phyloP scores from a whole-genome alignment of 2,888 invertebrate genomes.

The Eilema griseolum region DNA sequence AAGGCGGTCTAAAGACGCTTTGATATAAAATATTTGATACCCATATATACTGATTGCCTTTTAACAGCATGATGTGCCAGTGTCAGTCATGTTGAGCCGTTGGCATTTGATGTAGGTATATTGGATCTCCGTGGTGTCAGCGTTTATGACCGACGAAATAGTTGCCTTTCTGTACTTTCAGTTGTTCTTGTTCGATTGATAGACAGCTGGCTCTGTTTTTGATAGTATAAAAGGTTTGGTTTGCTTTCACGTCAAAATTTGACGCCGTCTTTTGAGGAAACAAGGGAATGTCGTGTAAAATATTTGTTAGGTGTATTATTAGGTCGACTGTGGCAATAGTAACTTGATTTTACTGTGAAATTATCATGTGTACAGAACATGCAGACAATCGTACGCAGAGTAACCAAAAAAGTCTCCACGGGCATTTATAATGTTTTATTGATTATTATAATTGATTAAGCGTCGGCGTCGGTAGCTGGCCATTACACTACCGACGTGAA shows the following conservation, averaged over 20 bases:
- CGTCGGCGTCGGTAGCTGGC: no score
- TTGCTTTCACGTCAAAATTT: neutral
- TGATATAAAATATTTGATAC: constrained; percentile 21
- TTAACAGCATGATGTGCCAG: constrained; percentile 27
- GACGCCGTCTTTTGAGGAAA: neutral
- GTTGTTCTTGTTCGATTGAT: constrained; percentile 24
- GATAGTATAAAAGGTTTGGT: constrained; percentile 13
- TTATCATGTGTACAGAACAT: neutral
- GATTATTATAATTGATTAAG: no score
- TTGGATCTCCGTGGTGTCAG: constrained; percentile 26
- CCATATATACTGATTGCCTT: constrained; percentile 25
- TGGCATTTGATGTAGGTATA: constrained; percentile 37
- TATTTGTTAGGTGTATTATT: neutral
- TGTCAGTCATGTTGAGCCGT: constrained; percentile 29
- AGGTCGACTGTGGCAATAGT: neutral
- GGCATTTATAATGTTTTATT: no score
- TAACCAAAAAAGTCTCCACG: constrained; percentile 29
- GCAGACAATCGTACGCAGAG: neutral
- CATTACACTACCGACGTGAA: no score
- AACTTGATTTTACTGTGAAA: neutral
- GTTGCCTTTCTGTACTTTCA: constrained; percentile 30
- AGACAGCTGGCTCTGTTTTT: constrained; percentile 20
- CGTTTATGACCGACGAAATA: constrained; percentile 26
- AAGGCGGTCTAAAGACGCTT: constrained; percentile 16
- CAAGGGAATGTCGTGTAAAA: neutral